A percentile compares a stretch with the other conserved stretches of the same genome.
Conservation (phyloP, 2,888 invertebrate species). For the Dryobota labecula region DNA sequence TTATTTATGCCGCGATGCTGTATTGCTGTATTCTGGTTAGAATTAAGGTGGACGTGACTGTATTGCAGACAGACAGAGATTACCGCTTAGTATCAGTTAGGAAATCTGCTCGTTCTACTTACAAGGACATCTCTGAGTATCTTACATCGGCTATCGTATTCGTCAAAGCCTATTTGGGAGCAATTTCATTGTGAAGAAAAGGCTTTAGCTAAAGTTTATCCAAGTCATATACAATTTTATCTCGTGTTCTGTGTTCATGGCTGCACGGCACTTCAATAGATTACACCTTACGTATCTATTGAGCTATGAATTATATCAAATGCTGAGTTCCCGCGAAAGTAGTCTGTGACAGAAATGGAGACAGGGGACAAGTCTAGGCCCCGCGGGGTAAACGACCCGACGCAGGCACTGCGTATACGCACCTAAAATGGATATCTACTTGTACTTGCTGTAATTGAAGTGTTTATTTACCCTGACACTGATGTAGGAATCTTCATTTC, state of each 20-base stretch:
- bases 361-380: constrained; percentile 49
- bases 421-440: constrained; percentile 14
- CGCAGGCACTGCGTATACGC: constrained; percentile 34
- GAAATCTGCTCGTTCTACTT: background rate
- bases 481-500: background rate
- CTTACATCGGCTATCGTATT: background rate
- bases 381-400: constrained; percentile 51
- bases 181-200: background rate
- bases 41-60: background rate
- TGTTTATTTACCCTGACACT: constrained; percentile 1
- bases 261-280: background rate
- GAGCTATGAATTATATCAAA: constrained; percentile 39
- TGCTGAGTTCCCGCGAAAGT: constrained; percentile 46
- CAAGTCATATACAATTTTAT: background rate
- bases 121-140: background rate
- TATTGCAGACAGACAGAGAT: background rate
- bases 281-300: constrained; percentile 22
- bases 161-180: background rate
- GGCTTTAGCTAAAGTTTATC: background rate
- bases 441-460: constrained; percentile 10
- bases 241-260: background rate
- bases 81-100: background rate
- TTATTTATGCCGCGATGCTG: background rate
- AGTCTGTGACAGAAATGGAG: constrained; percentile 36
- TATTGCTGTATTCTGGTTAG: background rate